Percentiles rank a stretch among this genome's conserved stretches.
These are phyloP conservation scores for Antheraea yamamai DNA, from an alignment of 2,888 invertebrate species.

Conservation along the genomic window DNA sequence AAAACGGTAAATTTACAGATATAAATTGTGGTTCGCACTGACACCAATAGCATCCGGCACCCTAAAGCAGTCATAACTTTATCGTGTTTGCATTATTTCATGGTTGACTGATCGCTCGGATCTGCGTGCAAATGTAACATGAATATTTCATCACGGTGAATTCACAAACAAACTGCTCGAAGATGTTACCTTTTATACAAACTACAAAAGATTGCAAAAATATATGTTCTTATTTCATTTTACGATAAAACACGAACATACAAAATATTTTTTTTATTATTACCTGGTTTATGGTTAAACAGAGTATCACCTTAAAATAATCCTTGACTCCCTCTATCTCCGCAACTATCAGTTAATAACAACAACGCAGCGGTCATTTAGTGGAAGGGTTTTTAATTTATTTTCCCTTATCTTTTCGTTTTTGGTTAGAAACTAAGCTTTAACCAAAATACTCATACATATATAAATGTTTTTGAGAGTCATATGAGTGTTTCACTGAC, in stretches of 20 bases:
- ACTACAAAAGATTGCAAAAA: conserved; percentile 28
- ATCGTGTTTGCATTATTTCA: conserved; percentile 78
- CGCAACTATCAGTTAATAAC: no score
- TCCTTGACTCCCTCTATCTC: no score
- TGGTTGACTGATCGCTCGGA: conserved; percentile 67
- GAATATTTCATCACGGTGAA: conserved; percentile 67
- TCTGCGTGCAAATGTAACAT: conserved; percentile 72
- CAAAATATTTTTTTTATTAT: no score
- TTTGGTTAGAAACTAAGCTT: no score
- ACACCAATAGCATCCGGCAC: conserved; percentile 52
- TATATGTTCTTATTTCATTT: conserved; percentile 23
- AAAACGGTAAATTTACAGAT: conserved; percentile 18
- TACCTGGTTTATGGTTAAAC: no score
- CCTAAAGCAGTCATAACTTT: conserved; percentile 71
- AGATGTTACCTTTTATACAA: conserved; percentile 26
- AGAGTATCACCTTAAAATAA: no score
- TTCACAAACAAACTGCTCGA: conserved; percentile 48
- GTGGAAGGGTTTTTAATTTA: no score
- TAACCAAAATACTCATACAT: no score
- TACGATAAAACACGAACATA: background rate
- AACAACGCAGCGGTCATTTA: no score
- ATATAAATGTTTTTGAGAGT: no score
- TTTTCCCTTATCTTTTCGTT: no score
- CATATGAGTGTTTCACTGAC: no score
- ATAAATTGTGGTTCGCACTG: conserved; percentile 35